Evolutionary conservation across 2,113 vertebrate genomes (phyloP).

Genomic region (Actenoides hombroni): DNA sequence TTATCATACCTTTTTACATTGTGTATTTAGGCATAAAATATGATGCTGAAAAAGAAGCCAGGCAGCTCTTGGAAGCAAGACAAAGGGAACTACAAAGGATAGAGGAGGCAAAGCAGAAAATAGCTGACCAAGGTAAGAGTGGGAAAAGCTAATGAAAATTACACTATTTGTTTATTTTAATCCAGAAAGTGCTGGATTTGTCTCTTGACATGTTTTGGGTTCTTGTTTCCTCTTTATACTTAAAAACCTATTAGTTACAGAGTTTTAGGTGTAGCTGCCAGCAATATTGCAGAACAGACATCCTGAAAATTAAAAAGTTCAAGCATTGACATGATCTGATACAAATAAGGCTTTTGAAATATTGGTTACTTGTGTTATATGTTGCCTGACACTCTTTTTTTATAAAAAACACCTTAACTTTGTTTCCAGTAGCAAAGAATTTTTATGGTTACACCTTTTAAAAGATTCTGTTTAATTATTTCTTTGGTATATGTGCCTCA

Average conservation of each 20-base stretch:
- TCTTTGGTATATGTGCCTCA: not conserved
- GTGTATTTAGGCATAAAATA: slow-evolving; percentile 88
- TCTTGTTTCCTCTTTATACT: not conserved
- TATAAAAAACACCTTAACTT: not conserved
- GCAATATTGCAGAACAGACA: not conserved
- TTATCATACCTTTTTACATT: not conserved
- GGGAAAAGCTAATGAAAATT: not conserved
- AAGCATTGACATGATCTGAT: not conserved
- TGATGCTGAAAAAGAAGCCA: slow-evolving; percentile 93
- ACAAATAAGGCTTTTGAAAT: not conserved
- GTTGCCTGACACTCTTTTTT: not conserved
- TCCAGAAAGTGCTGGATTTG: not conserved
- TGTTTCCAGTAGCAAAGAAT: not conserved
- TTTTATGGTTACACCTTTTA: not conserved
- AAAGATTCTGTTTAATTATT: not conserved
- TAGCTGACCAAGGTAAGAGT: slow-evolving; percentile 88
- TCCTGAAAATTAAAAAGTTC: not conserved
- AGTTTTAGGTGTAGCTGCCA: not conserved
- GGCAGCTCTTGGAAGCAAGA: slow-evolving; percentile 87
- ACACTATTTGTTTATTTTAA: not conserved
- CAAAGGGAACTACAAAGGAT: slow-evolving; percentile 93
- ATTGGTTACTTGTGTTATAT: rapidly evolving
- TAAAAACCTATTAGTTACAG: not conserved
- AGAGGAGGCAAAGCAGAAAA: slow-evolving; percentile 94
- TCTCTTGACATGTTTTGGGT: not conserved